Evolutionary conservation across 92 coral and sea anemone genomes (phyloP).

Genomic region (Umimayanthus chanpuru): DNA sequence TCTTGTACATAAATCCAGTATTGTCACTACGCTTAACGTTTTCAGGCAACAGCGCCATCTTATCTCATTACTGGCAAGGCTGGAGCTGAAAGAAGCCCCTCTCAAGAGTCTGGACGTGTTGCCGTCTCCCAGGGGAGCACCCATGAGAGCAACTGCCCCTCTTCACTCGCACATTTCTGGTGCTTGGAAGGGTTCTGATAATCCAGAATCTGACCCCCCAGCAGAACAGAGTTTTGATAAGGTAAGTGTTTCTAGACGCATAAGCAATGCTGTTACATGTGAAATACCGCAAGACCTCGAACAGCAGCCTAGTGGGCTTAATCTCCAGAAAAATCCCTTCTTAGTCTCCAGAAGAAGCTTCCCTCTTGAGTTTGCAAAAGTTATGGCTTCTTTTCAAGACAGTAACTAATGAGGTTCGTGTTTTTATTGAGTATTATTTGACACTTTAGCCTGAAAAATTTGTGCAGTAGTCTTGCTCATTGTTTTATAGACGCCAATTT

Average conservation of each 20-base stretch:
- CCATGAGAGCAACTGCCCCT: slow-evolving; percentile 74
- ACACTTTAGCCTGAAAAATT: too few relatives aligned
- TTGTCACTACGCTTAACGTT: neutral
- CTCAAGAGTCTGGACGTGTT: slow-evolving; percentile 60
- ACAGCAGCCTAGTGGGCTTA: too few relatives aligned
- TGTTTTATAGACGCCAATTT: too few relatives aligned
- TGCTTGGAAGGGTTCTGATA: slow-evolving; percentile 2
- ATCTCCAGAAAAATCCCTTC: too few relatives aligned
- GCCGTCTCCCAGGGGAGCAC: slow-evolving; percentile 58
- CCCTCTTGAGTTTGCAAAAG: too few relatives aligned
- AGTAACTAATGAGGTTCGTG: too few relatives aligned
- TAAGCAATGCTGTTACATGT: too few relatives aligned
- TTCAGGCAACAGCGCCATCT: slow-evolving; percentile 91
- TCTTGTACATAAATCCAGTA: neutral
- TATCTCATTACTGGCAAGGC: slow-evolving; percentile 76
- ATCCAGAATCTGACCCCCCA: neutral
- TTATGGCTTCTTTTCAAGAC: too few relatives aligned
- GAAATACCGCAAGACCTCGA: too few relatives aligned
- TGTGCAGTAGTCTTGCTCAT: too few relatives aligned
- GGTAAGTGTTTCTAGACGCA: neutral
- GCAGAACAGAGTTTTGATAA: neutral
- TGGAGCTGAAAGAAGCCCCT: slow-evolving; percentile 80
- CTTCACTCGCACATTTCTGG: slow-evolving; percentile 19
- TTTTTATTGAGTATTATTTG: too few relatives aligned
- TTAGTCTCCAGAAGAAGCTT: too few relatives aligned